Evolutionary conservation across 2,797 vertebrate species (phyloP), one percentile per base, ranked within the genome.

Genomic region (Acipenser transmontanus): DNA sequence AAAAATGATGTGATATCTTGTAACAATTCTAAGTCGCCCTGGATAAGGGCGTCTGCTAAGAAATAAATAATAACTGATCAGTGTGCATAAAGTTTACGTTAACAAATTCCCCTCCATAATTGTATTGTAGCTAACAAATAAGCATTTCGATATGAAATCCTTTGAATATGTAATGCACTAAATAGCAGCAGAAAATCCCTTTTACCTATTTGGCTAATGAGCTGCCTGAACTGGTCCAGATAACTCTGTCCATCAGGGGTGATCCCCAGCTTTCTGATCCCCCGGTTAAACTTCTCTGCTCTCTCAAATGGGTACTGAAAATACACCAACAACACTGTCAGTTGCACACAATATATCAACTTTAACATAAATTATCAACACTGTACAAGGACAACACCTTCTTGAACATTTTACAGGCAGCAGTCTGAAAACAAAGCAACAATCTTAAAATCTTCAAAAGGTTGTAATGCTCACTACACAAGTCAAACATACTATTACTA

Each of bases 211-310:
- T 99, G 97, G 79, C 97, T 97, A 85, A 99, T 98, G 69, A 99
- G 94, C 74, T 98, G 97, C 78, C 97, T 91, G 85, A 98, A 99
- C 80, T 99, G 97, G 81, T 99, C 96, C 73, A 99, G 91, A 80
- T 99, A 99, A 78, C 97, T 99, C 85, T 98, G 96, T 61, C 96
- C 97, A 56, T 99, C 97, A 0, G 97, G 97, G 59, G 95, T 96
- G 75, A 99, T 91, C 74, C 97, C 97, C 74, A 99, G 87, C 81
- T 99, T 99, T 75, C 97, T 90, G 84, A 99, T 99, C 66, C 97
- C 95, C 0, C 95, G 91, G 84, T 99, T 99, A 78, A 99, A 99
- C 85, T 99, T 99, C 83, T 99, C 97, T 10, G 97, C 97, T 77
- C 97, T 91, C 71, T 99, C 97, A 82, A 97, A 99, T 1, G 97